phyloP scores from a whole-genome alignment of 2,797 vertebrate genomes.

The Loris lydekkerianus region DNA sequence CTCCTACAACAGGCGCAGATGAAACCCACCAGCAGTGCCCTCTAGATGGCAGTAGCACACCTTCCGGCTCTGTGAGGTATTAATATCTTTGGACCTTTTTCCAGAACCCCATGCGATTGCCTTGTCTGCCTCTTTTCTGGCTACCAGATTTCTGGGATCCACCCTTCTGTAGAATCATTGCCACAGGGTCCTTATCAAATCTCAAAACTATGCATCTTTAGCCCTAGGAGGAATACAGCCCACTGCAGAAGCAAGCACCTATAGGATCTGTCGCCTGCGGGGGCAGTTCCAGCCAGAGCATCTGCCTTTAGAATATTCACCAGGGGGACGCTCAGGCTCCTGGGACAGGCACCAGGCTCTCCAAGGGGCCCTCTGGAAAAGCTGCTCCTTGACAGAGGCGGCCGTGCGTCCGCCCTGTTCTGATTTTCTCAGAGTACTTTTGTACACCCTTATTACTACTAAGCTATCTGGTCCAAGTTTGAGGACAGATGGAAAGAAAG shows the following conservation, averaged over 20 bases:
- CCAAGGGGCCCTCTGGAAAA: not conserved
- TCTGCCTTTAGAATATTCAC: not conserved
- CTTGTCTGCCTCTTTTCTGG: not conserved
- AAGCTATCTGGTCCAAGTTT: not conserved
- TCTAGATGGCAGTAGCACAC: not conserved
- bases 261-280: not conserved
- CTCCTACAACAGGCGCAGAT: not conserved
- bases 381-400: not conserved
- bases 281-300: not conserved
- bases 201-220: conserved; percentile 3
- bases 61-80: not conserved
- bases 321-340: not conserved
- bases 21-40: not conserved
- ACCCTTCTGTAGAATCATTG: not conserved
- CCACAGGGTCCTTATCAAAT: not conserved
- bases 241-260: not conserved
- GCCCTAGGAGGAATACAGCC: not conserved
- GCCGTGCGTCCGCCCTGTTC: not conserved
- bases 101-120: not conserved
- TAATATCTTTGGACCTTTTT: not conserved
- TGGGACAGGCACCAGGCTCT: not conserved
- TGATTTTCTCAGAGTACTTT: not conserved
- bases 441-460: not conserved
- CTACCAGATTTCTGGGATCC: not conserved
- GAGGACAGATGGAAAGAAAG: not conserved